Percentiles rank a stretch among this genome's conserved stretches.
These are phyloP conservation scores for Colius striatus DNA, from an alignment of 2,113 vertebrate genomes.

Conservation along the genomic window DNA sequence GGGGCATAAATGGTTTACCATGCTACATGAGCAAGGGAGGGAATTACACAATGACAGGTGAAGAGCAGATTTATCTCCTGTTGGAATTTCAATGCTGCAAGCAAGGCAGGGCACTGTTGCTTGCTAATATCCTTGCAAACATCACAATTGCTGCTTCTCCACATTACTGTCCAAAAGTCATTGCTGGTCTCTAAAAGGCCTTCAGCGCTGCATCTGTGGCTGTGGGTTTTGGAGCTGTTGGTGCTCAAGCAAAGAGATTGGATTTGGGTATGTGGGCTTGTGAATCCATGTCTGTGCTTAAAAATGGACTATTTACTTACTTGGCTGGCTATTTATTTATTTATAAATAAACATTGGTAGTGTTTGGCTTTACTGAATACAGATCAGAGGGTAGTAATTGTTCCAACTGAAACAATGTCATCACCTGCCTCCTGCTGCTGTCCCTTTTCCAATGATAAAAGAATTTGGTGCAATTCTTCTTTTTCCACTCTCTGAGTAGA, in stretches of 20 bases:
- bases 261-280: slow-evolving; percentile 23
- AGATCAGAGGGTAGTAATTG: slow-evolving; percentile 43
- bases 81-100: slow-evolving; percentile 68
- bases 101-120: slow-evolving; percentile 64
- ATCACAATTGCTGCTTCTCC: slow-evolving; percentile 46
- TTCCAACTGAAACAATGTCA: slow-evolving; percentile 40
- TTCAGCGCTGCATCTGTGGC: slow-evolving; percentile 20
- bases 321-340: slow-evolving; percentile 61
- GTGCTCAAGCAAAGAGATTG: neutral
- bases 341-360: slow-evolving; percentile 57
- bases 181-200: slow-evolving; percentile 31
- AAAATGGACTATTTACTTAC: slow-evolving; percentile 47
- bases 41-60: slow-evolving; percentile 67
- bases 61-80: slow-evolving; percentile 60
- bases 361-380: slow-evolving; percentile 54
- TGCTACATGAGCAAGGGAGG: slow-evolving; percentile 62
- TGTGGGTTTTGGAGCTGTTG: slow-evolving; percentile 11
- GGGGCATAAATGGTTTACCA: slow-evolving; percentile 55
- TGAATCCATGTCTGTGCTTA: slow-evolving; percentile 43
- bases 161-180: slow-evolving; percentile 58
- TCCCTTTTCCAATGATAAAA: slow-evolving; percentile 38
- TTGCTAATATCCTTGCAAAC: slow-evolving; percentile 66
- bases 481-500: neutral
- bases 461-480: slow-evolving; percentile 37
- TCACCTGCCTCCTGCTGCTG: slow-evolving; percentile 14